Percentiles rank a stretch among this genome's conserved stretches.
Conservation (phyloP, 2,797 vertebrate species). For the Rousettus madagascariensis region DNA sequence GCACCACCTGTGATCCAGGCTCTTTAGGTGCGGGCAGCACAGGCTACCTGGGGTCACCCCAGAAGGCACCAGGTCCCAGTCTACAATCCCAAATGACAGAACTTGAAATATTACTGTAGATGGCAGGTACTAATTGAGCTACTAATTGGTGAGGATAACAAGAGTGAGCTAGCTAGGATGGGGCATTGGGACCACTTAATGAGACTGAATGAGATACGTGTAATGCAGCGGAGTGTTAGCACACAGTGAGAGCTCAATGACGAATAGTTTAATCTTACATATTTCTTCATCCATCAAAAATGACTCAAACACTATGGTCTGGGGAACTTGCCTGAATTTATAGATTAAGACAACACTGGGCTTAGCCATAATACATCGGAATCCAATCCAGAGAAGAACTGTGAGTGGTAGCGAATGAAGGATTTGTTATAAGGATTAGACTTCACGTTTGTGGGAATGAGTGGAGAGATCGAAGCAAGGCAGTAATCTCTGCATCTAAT, state of each 20-base stretch:
- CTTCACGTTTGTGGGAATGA: neutral
- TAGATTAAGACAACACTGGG: neutral
- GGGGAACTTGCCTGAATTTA: neutral
- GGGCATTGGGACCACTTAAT: neutral
- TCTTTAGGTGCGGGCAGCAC: neutral
- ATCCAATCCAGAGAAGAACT: neutral
- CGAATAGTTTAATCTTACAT: neutral
- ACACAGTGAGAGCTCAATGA: neutral
- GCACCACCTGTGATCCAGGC: neutral
- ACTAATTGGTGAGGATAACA: neutral
- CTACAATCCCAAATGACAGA: neutral
- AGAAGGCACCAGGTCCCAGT: neutral
- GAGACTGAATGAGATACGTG: neutral
- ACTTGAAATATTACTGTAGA: neutral
- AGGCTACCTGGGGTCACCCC: neutral
- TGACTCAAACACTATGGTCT: neutral
- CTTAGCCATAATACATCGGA: neutral
- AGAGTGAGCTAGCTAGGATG: neutral
- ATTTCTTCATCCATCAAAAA: neutral
- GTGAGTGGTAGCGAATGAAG: neutral
- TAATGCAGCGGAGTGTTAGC: neutral
- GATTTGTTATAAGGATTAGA: neutral
- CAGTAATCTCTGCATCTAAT: neutral
- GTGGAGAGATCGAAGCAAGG: neutral
- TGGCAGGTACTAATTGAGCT: neutral